phyloP scores from a whole-genome alignment of 2,888 invertebrate species.

The Priocnemis perturbator region DNA sequence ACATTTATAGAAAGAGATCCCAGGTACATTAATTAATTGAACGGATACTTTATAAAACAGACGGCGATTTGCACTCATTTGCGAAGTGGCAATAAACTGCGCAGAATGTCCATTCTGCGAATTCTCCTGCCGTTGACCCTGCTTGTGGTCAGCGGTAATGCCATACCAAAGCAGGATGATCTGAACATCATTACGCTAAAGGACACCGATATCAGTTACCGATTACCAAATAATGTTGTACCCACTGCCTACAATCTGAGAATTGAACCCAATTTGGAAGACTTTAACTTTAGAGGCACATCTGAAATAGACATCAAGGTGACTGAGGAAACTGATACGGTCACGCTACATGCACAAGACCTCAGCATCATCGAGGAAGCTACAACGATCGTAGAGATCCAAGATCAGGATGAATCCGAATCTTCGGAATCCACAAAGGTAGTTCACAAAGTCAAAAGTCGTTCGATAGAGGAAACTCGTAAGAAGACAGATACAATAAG shows the following conservation, averaged over 20 bases:
- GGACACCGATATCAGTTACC: neutral
- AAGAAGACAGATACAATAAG: no score
- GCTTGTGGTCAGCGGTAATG: constrained; percentile 2
- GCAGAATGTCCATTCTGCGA: constrained; percentile 23
- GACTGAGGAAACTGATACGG: neutral
- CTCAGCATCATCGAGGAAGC: neutral
- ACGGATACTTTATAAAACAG: no score
- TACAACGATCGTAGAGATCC: neutral
- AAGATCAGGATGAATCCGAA: neutral
- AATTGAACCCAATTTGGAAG: constrained; percentile 75
- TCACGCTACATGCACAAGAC: neutral
- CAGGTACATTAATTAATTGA: no score
- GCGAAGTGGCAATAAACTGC: neutral
- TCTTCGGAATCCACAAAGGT: no score
- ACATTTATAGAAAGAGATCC: no score
- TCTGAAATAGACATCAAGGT: constrained; percentile 21
- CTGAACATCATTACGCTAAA: no score
- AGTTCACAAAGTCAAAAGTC: no score
- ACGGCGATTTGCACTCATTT: no score
- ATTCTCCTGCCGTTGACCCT: constrained; percentile 21
- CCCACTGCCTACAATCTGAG: constrained; percentile 77
- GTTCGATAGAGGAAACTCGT: no score
- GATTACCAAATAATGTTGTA: constrained; percentile 75
- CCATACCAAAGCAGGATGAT: no score
- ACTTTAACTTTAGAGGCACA: constrained; percentile 22